Conservation (phyloP, 1,140 invertebrate species). For the Penaeus indicus region DNA sequence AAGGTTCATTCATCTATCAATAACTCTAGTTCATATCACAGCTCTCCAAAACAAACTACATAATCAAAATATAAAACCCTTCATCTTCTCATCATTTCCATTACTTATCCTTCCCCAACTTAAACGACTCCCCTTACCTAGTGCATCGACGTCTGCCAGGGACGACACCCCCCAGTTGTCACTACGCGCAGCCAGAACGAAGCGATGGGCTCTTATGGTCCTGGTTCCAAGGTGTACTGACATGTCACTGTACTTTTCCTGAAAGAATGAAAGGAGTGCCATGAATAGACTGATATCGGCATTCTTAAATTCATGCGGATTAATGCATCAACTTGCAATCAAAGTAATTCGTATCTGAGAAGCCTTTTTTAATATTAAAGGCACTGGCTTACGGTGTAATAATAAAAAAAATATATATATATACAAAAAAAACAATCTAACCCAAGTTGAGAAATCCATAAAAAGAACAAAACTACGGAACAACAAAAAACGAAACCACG, state of each 20-base stretch:
- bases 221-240: conserved; percentile 77
- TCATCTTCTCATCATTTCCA: background rate
- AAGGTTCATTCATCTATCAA: background rate
- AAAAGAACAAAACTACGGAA: background rate
- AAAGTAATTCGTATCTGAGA: no score
- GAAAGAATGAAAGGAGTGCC: background rate
- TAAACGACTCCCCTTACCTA: conserved; percentile 76
- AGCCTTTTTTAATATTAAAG: no score
- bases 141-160: conserved; percentile 73
- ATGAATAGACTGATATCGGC: background rate
- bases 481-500: background rate
- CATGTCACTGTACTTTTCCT: conserved; percentile 72
- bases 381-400: no score
- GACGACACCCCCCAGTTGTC: conserved; percentile 77
- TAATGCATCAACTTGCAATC: no score
- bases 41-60: no score
- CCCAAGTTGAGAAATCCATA: background rate
- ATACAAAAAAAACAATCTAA: no score
- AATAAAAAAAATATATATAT: background rate
- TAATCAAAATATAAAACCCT: background rate
- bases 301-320: background rate
- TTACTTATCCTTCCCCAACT: conserved; percentile 77
- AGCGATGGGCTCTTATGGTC: conserved; percentile 86
- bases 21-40: background rate
- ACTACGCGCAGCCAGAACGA: conserved; percentile 89